A percentile compares a stretch with the other conserved stretches of the same genome.
These are phyloP conservation scores for Dermatophagoides farinae DNA, from an alignment of 1,140 invertebrate species.

Conservation along the genomic window DNA sequence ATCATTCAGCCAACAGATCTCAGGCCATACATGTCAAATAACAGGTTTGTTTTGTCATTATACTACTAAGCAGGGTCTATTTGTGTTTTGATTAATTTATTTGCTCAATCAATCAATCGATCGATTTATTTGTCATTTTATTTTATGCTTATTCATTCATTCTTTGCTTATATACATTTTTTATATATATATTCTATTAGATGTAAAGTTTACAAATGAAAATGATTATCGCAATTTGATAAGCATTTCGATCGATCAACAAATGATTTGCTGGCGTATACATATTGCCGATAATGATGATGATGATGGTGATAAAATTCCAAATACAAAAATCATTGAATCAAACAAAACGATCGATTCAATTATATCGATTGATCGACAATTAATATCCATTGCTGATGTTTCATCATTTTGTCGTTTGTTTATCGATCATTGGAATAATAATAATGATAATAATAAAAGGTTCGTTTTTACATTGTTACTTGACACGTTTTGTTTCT, in stretches of 20 bases:
- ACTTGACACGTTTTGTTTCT: conserved; percentile 6
- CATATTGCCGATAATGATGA: background rate
- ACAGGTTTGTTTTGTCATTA: conserved; percentile 8
- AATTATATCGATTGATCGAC: background rate
- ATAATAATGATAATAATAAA: no score
- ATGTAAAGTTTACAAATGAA: no score
- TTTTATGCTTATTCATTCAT: no score
- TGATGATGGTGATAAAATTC: background rate
- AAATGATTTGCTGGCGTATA: conserved; percentile 9
- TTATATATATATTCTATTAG: no score
- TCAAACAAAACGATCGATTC: background rate
- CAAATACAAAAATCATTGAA: background rate
- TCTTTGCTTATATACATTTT: no score
- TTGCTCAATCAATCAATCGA: no score
- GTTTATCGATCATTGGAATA: no score
- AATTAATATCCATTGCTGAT: conserved; percentile 14
- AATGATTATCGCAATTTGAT: conserved; percentile 1
- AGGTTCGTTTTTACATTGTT: no score
- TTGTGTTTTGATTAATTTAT: background rate
- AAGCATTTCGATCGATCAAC: conserved; percentile 13
- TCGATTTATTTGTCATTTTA: no score
- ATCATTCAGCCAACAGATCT: background rate
- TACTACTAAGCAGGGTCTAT: no score
- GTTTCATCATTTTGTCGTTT: conserved; percentile 7
- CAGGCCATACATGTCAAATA: conserved; percentile 16